Conservation (phyloP, 2,113 vertebrate species). For the Oncorhynchus mykiss region DNA sequence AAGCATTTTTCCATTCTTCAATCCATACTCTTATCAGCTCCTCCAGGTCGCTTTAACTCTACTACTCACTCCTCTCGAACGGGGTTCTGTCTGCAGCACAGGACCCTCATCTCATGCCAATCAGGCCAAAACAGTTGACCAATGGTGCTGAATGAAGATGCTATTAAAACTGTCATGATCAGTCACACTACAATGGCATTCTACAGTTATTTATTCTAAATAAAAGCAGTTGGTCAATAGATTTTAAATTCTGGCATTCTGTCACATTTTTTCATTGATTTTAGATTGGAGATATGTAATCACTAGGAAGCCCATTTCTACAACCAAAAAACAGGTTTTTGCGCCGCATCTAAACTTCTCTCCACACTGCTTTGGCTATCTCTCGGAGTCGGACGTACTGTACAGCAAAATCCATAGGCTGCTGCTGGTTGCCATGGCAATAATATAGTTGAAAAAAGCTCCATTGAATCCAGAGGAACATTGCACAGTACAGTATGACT, state of each 20-base stretch:
- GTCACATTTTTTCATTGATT: not conserved
- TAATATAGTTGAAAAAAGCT: slow-evolving; percentile 51
- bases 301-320: not conserved
- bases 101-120: not conserved
- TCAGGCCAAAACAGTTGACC: not conserved
- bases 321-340: not conserved
- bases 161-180: not conserved
- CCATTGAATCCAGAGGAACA: slow-evolving; percentile 49
- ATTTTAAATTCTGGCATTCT: not conserved
- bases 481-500: too few species aligned
- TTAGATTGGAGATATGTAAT: not conserved
- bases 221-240: not conserved
- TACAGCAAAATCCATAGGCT: slow-evolving; percentile 31
- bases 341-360: not conserved
- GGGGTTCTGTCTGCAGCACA: not conserved
- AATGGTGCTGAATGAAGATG: not conserved
- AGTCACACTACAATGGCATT: not conserved
- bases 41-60: too few species aligned
- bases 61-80: not conserved
- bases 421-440: slow-evolving; percentile 52
- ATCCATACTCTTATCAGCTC: too few species aligned
- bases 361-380: slow-evolving; percentile 12
- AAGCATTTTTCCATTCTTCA: too few species aligned
- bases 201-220: not conserved
- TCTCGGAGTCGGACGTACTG: slow-evolving; percentile 9